Evolutionary conservation across 2,888 invertebrate genomes (phyloP).

Genomic region (Drosophila parthenogenetica): DNA sequence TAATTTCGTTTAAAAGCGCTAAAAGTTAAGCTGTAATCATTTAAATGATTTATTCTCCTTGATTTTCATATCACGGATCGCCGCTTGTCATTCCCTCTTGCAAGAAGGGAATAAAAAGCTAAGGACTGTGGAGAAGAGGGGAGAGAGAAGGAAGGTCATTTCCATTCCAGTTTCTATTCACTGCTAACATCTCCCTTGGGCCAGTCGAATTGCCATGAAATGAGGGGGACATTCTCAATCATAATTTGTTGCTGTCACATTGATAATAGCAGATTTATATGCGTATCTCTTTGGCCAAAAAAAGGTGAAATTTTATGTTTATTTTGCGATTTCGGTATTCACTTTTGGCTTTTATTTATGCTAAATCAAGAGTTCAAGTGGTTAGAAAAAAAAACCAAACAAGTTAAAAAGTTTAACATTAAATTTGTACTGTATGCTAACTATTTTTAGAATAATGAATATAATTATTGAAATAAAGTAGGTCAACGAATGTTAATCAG

Average conservation of each 20-base stretch:
- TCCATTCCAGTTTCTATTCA: constrained; percentile 21
- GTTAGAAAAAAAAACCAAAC: neutral
- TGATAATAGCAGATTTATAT: constrained; percentile 79
- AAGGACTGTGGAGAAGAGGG: too few species aligned
- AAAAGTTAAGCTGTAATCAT: constrained; percentile 81
- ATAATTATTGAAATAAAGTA: too few species aligned
- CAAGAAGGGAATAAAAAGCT: too few species aligned
- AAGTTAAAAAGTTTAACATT: neutral
- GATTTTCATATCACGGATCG: constrained; percentile 76
- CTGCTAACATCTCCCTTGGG: constrained; percentile 32
- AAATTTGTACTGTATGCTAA: constrained; percentile 2
- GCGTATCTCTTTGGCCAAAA: constrained; percentile 58
- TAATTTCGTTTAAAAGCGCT: constrained; percentile 81
- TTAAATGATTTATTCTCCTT: constrained; percentile 80
- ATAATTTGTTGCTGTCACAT: constrained; percentile 81
- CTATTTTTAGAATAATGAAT: too few species aligned
- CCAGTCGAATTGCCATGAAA: constrained; percentile 22
- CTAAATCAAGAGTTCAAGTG: constrained; percentile 14
- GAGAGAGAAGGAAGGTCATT: constrained; percentile 2
- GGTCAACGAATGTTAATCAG: neutral
- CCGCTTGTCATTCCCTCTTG: constrained; percentile 54
- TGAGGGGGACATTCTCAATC: constrained; percentile 73
- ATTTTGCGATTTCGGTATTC: constrained; percentile 23
- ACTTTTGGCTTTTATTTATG: constrained; percentile 6
- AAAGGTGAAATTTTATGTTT: constrained; percentile 66